Evolutionary conservation across 2,888 invertebrate species (phyloP).

Genomic region (Pristionchus fissidentatus): DNA sequence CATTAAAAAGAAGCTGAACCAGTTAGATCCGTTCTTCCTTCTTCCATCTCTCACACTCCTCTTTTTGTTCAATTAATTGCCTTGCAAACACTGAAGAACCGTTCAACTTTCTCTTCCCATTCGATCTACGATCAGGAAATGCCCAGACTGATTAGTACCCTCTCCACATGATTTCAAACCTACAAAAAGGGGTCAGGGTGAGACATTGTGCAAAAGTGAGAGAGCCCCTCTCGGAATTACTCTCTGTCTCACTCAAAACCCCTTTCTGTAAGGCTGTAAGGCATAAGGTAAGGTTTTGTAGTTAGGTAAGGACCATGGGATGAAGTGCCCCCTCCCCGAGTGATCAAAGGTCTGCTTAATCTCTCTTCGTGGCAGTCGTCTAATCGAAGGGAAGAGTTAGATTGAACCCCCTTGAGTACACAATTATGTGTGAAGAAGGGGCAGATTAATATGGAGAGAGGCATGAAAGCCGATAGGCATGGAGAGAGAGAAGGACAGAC

Average conservation of each 20-base stretch:
- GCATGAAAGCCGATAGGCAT: background rate
- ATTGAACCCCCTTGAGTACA: too few relatives aligned
- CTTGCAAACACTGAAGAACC: background rate
- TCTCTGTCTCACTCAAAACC: too few relatives aligned
- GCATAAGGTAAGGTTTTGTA: too few relatives aligned
- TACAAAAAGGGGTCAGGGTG: too few relatives aligned
- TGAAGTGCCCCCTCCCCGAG: background rate
- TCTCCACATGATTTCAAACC: too few relatives aligned
- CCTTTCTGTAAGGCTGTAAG: too few relatives aligned
- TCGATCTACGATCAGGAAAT: background rate
- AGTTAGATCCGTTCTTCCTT: background rate
- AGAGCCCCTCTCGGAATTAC: background rate
- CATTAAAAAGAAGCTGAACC: slow-evolving; percentile 11
- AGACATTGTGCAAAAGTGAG: background rate
- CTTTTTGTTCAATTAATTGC: background rate
- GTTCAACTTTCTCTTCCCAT: too few relatives aligned
- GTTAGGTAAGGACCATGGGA: too few relatives aligned
- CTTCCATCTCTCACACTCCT: background rate
- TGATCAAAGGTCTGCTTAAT: too few relatives aligned
- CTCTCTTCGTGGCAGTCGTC: too few relatives aligned
- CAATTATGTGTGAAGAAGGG: slow-evolving; percentile 29
- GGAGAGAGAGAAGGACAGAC: background rate
- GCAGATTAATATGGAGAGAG: slow-evolving; percentile 16
- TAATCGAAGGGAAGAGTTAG: too few relatives aligned
- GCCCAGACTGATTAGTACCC: background rate